Base-by-base conservation (phyloP, 2,797 vertebrate genomes). In the Poeciliopsis turneri region DNA sequence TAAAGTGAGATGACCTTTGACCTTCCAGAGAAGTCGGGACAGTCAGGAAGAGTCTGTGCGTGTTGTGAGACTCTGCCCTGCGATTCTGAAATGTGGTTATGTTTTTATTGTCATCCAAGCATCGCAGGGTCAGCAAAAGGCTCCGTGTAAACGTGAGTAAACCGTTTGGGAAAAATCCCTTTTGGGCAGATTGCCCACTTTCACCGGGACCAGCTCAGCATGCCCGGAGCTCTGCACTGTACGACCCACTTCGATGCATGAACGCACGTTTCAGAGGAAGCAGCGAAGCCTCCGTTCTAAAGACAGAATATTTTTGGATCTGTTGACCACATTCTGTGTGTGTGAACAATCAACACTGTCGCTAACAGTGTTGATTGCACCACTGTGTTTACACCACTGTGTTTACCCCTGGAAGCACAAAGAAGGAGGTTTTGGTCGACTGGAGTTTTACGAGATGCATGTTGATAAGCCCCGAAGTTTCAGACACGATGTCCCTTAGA, bases 61-160 rank as follows among this genome's bases (percentile, higher is more conserved):
- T 16, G 57, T 7, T 16, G 25, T 59, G 28, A 30, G 57, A 30
- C 28, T 15, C 28, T 57, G 55, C 12, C 5, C n/a, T 59, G 57
- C 13, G 13, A 59, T 30, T 28, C 57, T 59, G 57, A 66, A 66
- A 39, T 5, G 23, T 39, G 36, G 8, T 1, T 66, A 23, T 66
- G 61, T 66, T 66, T 39, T 23, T 11, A 2, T 23, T 66, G 18
- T 23, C n/a, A 28, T 85, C 72, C 66, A 84, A 92, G 91, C 82
- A 51, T 72, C 64, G 23, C 87, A 87, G 81, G 81, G 78, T 84
- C 84, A 89, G 69, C 87, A 88, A 80, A 89, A 90, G 80, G 68
- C 55, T 66, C 77, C 85, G n/a, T 43, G 86, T 41, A 92, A 92
- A 90, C 9, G 91, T 92, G 88, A 91, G 88, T 90, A 72, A 77